Conservation (phyloP, 1,140 invertebrate genomes). For the Cataglyphis hispanica region DNA sequence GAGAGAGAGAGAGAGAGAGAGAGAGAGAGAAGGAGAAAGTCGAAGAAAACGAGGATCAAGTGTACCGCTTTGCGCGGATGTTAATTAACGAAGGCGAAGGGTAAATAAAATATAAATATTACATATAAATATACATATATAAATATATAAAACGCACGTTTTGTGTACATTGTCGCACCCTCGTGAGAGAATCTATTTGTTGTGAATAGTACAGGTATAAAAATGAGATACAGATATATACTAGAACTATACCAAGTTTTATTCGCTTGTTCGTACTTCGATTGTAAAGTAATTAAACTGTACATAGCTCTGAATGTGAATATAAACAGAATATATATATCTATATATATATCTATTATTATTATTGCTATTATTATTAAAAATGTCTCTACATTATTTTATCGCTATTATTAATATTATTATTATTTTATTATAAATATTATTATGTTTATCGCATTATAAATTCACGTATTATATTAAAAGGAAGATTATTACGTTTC, state of each 20-base stretch:
- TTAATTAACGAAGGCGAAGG: slow-evolving; percentile 21
- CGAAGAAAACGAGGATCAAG: slow-evolving; percentile 48
- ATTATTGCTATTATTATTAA: slow-evolving; percentile 83
- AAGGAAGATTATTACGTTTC: slow-evolving; percentile 85
- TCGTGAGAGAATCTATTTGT: slow-evolving; percentile 77
- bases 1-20: not conserved
- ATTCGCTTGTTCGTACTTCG: slow-evolving; percentile 84
- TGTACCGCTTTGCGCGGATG: slow-evolving; percentile 31
- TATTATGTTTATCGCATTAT: slow-evolving; percentile 84
- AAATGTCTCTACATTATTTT: not conserved
- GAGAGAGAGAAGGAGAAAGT: slow-evolving; percentile 27
- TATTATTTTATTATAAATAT: slow-evolving; percentile 81
- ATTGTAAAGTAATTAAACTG: slow-evolving; percentile 85
- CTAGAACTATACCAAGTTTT: slow-evolving; percentile 73
- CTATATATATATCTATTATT: slow-evolving; percentile 78
- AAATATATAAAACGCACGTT: slow-evolving; percentile 49
- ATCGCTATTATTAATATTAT: slow-evolving; percentile 78
- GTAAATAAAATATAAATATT: slow-evolving; percentile 47
- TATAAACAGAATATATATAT: slow-evolving; percentile 86
- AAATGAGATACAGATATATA: slow-evolving; percentile 78
- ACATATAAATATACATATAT: slow-evolving; percentile 53
- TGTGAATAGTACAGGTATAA: slow-evolving; percentile 83
- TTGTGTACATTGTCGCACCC: slow-evolving; percentile 64
- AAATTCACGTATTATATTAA: slow-evolving; percentile 86
- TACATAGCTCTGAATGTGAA: slow-evolving; percentile 86